Base-by-base conservation (phyloP, 2,888 invertebrate genomes). In the Heteromurus nitidus region DNA sequence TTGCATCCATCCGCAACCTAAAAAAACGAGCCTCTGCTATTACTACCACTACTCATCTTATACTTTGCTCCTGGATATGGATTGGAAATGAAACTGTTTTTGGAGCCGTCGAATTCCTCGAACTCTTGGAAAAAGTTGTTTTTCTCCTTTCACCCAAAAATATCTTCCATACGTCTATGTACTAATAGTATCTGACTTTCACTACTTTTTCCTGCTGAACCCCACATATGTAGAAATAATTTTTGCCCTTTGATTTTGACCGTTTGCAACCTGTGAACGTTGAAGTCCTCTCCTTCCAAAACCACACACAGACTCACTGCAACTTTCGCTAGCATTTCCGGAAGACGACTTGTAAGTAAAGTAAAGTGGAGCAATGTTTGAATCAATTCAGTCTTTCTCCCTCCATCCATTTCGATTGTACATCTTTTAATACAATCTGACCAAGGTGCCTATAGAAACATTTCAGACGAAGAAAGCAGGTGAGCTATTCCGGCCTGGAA, bases 91-190 rank as follows among this genome's bases (percentile, higher is more conserved):
- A 47, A 36, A 47, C 11, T 47, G 47, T 60, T 60, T 60, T 44
- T 60, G 47, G 26, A 60, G 47, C 47, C 30, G 22, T 13, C 28
- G 44, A 60, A 44, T 72, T 60, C 70, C 36, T 42, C 44, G 62
- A 72, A 62, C 28, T 72, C 60, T 72, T 60, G n/a, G 36, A 67
- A 68, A 60, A 68, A 58, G 55, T 69, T 69, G 9, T 55, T 50
- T 55, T 55, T 69, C 55, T 67, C n/a, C n/a, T 47, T n/a, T 47
- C 47, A 36, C 36, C 36, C 36, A 13, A n/a, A n/a, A n/a, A n/a
- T n/a, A n/a, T n/a, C n/a, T n/a, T n/a, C n/a, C n/a, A n/a, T n/a
- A n/a, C n/a, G n/a, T n/a, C n/a, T n/a, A n/a, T n/a, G n/a, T n/a
- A n/a, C n/a, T n/a, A n/a, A n/a, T n/a, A n/a, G 31, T 20, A 28